Percentiles rank a stretch among this genome's conserved stretches.
Conservation (phyloP, 2,113 vertebrate species). For the Procavia capensis region DNA sequence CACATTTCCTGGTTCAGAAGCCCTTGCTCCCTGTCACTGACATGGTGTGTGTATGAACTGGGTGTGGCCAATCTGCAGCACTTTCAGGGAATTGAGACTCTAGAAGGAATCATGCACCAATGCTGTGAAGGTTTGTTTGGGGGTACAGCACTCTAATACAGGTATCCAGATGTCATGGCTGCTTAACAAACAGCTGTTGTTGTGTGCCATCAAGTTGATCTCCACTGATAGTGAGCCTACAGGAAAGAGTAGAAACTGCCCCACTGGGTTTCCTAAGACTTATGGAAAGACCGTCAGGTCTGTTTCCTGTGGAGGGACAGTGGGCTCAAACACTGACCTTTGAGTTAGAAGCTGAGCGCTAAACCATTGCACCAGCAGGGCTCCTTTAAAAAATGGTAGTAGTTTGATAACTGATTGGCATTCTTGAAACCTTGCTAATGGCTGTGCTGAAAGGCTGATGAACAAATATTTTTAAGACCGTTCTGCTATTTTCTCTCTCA, state of each 20-base stretch:
- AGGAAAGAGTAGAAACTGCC: background rate
- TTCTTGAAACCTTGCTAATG: slow-evolving; percentile 2
- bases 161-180: background rate
- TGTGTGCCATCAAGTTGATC: background rate
- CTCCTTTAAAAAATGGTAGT: background rate
- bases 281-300: background rate
- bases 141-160: background rate
- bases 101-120: background rate
- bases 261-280: background rate
- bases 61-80: background rate
- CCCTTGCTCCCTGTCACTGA: background rate
- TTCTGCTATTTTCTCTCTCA: background rate
- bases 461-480: background rate
- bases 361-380: background rate
- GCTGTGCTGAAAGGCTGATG: background rate
- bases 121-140: background rate
- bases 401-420: slow-evolving; percentile 5
- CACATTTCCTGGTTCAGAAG: background rate
- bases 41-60: background rate
- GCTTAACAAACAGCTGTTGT: background rate
- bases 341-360: too few relatives aligned
- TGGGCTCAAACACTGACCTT: background rate
- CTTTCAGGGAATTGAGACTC: background rate
- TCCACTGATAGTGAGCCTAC: background rate
- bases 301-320: background rate